phyloP scores from a whole-genome alignment of 2,797 vertebrate genomes.

The Rachycentron canadum region DNA sequence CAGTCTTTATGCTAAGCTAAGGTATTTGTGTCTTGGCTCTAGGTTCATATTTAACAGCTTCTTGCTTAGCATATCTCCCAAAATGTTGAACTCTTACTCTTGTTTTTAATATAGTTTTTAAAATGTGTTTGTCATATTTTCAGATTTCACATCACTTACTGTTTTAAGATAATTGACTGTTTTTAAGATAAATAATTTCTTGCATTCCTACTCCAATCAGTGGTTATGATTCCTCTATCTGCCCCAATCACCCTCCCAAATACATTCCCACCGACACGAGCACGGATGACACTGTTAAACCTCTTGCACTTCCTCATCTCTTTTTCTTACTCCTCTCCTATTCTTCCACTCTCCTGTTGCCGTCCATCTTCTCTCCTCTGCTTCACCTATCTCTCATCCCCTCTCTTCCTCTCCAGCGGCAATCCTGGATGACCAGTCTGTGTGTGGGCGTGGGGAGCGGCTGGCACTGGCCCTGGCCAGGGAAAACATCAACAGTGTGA shows the following conservation, averaged over 20 bases:
- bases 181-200: too few relatives aligned
- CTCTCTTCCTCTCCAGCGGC: constrained; percentile 84
- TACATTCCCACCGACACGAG: constrained; percentile 15
- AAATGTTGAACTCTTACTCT: constrained; percentile 4
- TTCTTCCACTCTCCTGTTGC: constrained; percentile 8
- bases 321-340: constrained; percentile 18
- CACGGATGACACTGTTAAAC: constrained; percentile 26
- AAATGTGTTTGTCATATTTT: too few relatives aligned
- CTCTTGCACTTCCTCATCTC: neutral
- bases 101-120: constrained; percentile 17
- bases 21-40: neutral
- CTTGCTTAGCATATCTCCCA: neutral
- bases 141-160: constrained; percentile 1
- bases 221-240: constrained; percentile 12
- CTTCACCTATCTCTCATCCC: constrained; percentile 26
- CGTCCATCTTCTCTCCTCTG: constrained; percentile 8
- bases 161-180: too few relatives aligned
- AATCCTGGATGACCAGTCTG: constrained; percentile 94
- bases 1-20: neutral
- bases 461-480: constrained; percentile 92
- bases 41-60: neutral
- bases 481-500: constrained; percentile 94
- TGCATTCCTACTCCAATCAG: constrained; percentile 5
- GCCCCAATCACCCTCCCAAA: constrained; percentile 7
- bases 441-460: constrained; percentile 94